Evolutionary conservation across 1,140 invertebrate genomes (phyloP).

Genomic region (Prorops nasuta): DNA sequence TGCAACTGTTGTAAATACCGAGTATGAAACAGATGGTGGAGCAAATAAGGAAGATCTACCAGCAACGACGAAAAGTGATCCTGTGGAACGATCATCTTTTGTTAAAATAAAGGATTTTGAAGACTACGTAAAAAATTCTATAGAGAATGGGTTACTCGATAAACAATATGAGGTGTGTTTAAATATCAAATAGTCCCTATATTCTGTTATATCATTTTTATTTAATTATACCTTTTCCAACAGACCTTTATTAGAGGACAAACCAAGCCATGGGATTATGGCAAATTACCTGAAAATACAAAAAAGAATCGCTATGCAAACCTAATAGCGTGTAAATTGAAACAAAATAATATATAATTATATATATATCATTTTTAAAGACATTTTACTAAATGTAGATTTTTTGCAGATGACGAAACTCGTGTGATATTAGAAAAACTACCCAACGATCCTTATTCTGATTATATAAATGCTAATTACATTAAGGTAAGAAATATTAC

Average conservation of each 20-base stretch:
- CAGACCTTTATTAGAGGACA: slow-evolving; percentile 34
- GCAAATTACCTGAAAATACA: slow-evolving; percentile 60
- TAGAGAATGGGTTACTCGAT: slow-evolving; percentile 24
- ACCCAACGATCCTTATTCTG: slow-evolving; percentile 61
- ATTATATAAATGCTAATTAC: slow-evolving; percentile 98
- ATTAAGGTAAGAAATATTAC: slow-evolving; percentile 68
- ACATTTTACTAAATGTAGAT: slow-evolving; percentile 38
- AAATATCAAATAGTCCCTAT: not conserved
- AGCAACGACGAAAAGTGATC: too few species aligned
- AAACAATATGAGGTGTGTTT: slow-evolving; percentile 31
- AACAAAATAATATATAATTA: not conserved
- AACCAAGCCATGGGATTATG: slow-evolving; percentile 34
- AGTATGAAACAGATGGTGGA: too few species aligned
- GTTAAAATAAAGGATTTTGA: slow-evolving; percentile 33
- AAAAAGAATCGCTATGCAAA: slow-evolving; percentile 75
- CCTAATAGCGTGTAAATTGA: slow-evolving; percentile 65
- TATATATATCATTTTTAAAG: not conserved
- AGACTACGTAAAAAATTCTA: slow-evolving; percentile 29
- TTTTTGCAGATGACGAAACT: slow-evolving; percentile 63
- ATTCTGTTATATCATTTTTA: slow-evolving; percentile 1
- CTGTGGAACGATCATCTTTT: too few species aligned
- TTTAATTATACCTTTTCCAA: too few species aligned
- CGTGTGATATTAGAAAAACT: slow-evolving; percentile 65
- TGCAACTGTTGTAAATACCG: too few species aligned
- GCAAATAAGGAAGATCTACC: too few species aligned